A percentile compares a stretch with the other conserved stretches of the same genome.
These are phyloP conservation scores for Lapara coniferarum DNA, from an alignment of 2,888 invertebrate species.

Conservation along the genomic window DNA sequence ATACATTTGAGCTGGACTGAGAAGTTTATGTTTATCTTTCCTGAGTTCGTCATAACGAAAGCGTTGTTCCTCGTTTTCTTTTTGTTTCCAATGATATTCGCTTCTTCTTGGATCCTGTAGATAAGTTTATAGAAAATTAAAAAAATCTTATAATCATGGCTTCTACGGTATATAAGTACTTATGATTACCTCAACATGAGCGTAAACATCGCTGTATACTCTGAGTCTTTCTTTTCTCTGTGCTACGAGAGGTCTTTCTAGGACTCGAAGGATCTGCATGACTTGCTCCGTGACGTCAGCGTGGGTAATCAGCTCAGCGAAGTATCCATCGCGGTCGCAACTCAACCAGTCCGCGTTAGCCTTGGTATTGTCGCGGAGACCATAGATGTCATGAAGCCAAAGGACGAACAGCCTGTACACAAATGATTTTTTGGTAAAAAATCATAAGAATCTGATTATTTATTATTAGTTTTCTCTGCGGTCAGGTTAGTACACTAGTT, in stretches of 20 bases:
- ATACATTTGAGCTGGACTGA: conserved; percentile 51
- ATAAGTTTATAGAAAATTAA: conserved; percentile 11
- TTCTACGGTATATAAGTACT: too few species aligned
- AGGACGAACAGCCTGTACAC: conserved; percentile 62
- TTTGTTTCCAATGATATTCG: conserved; percentile 67
- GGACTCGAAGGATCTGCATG: conserved; percentile 60
- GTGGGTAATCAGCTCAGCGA: conserved; percentile 66
- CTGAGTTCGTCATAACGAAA: conserved; percentile 64
- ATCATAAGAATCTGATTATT: too few species aligned
- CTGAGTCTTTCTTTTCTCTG: conserved; percentile 61
- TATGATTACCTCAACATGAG: conserved; percentile 67
- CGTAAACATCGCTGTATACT: conserved; percentile 73
- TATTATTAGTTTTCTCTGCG: too few species aligned
- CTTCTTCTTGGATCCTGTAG: conserved; percentile 70
- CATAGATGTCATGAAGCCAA: conserved; percentile 72
- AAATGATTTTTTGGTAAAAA: neutral
- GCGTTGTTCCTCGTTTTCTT: conserved; percentile 67
- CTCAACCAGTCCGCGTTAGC: conserved; percentile 56
- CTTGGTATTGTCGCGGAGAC: conserved; percentile 67
- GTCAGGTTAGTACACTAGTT: too few species aligned
- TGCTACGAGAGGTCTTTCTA: conserved; percentile 71
- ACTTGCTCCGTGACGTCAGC: conserved; percentile 74
- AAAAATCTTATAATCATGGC: neutral
- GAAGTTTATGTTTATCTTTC: conserved; percentile 58
- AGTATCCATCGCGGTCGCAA: conserved; percentile 71